phyloP scores from a whole-genome alignment of 2,113 vertebrate genomes.

The Gulo gulo region DNA sequence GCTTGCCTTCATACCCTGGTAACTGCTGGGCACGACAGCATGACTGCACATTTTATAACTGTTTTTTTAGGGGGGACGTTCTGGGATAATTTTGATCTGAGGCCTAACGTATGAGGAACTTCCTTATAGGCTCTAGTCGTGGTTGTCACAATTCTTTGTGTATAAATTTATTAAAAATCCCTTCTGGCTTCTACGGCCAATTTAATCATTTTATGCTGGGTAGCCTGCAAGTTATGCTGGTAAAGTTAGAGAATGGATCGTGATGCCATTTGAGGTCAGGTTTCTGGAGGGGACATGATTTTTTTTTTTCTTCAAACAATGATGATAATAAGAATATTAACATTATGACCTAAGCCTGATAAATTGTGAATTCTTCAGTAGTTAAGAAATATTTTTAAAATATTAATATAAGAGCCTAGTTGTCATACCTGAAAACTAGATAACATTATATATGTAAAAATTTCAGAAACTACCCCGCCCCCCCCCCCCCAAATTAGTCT shows the following conservation, averaged over 20 bases:
- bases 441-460: background rate
- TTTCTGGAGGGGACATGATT: background rate
- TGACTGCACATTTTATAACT: background rate
- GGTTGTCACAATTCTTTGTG: background rate
- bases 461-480: background rate
- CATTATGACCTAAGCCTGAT: background rate
- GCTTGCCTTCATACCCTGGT: background rate
- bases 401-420: background rate
- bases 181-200: background rate
- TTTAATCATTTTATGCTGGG: background rate
- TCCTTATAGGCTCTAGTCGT: background rate
- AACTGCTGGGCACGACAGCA: fast-evolving
- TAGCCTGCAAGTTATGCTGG: background rate
- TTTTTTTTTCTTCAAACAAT: background rate
- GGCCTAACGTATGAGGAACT: background rate
- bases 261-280: background rate
- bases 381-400: background rate
- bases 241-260: background rate
- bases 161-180: background rate
- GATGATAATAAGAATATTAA: background rate
- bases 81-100: background rate
- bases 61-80: background rate
- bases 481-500: background rate
- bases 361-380: background rate
- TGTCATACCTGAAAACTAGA: background rate